Evolutionary conservation across 2,888 invertebrate genomes (phyloP), one percentile per base, ranked within the genome.

Genomic region (Dryobota labecula): DNA sequence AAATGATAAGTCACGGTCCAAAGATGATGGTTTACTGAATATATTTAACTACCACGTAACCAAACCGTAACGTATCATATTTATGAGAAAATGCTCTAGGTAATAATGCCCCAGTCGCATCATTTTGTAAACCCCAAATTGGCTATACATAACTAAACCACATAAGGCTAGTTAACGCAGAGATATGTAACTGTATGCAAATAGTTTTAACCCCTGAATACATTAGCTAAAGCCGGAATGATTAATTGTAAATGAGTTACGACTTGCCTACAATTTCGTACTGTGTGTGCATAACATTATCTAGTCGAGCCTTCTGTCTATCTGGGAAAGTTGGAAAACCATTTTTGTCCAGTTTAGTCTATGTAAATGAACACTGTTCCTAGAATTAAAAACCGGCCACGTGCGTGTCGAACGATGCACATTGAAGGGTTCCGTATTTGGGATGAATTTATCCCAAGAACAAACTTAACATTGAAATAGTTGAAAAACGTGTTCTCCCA

Each of bases 181-280:
- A 86, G 73, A 85, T 86, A 84, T 83, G 83, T 84, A 80, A 83
- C 85, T 69, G 72, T 86, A 86, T 86, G 86, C 85, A 86, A 86
- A 86, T 86, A 83, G 85, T 79, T 84, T 83, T 84, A 85, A 81
- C 86, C 83, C 79, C 66, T 71, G 86, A 84, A 86, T 86, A 86
- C 69, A 86, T 86, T 84, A 85, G 67, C 70, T 78, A 79, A 85
- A 84, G 78, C 84, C 66, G 49, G 74, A 68, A 81, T 80, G 81
- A 81, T 84, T 84, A 78, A 80, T 84, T 76, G 74, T 84, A 83
- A 80, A 83, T 84, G 83, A 84, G 80, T 84, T 81, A 84, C 81
- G 73, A 83, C 73, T 76, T 84, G 76, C 78, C 66, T 76, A 75
- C 76, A 69, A 76, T 76, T 72, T 82, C 54, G 70, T 69, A 69